These are phyloP conservation scores for Ariopsis seemanni DNA, from an alignment of 2,113 vertebrate genomes.

Conservation along the genomic window DNA sequence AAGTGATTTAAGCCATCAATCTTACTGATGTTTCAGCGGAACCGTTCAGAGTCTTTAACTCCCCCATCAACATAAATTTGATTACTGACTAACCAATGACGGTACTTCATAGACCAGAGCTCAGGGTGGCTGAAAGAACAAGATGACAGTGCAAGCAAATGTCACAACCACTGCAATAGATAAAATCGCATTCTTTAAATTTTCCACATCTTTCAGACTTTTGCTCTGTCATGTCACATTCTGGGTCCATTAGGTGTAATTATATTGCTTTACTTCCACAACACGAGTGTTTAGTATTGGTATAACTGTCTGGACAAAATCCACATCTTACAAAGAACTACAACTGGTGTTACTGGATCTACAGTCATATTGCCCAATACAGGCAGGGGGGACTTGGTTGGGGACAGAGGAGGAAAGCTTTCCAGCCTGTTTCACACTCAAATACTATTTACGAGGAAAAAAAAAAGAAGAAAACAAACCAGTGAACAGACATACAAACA, in stretches of 20 bases:
- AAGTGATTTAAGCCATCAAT: neutral
- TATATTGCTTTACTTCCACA: neutral
- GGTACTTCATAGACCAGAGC: neutral
- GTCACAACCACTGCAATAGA: neutral
- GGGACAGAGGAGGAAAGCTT: neutral
- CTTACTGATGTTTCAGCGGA: neutral
- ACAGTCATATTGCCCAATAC: neutral
- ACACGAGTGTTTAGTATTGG: neutral
- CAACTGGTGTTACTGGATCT: neutral
- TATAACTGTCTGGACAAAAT: neutral
- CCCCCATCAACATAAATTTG: neutral
- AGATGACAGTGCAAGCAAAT: neutral
- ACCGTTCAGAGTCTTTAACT: neutral
- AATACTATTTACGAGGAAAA: neutral
- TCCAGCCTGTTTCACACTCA: neutral
- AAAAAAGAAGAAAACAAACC: neutral
- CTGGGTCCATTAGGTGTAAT: neutral
- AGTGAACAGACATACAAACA: neutral
- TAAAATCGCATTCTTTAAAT: neutral
- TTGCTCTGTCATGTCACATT: neutral
- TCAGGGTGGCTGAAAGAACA: neutral
- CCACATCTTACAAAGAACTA: neutral
- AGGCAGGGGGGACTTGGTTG: neutral
- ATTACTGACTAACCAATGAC: neutral
- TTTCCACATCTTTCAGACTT: neutral